Evolutionary conservation across 2,797 vertebrate species (phyloP), one percentile per base, ranked within the genome.

Genomic region (Hafferia zeledoni): DNA sequence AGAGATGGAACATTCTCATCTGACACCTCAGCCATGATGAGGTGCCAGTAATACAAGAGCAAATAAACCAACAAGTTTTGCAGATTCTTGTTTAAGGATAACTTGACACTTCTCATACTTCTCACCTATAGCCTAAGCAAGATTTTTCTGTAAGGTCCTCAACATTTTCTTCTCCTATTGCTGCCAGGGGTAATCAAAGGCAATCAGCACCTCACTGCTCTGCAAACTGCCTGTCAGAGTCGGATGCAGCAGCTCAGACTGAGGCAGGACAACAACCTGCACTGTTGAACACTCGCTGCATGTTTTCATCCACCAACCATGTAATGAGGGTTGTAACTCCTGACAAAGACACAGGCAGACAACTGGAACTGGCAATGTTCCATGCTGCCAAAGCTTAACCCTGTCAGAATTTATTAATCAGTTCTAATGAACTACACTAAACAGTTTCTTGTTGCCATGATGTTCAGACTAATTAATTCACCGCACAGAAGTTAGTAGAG

Each of bases 351-450:
- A 84, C 68, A 67, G 56, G 71, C 78, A 84, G 72, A 76, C 77
- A 86, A 31, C 50, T 56, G 88, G 61, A 81, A 92, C 47, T 22
- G 47, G 64, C 60, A 70, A 11, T n/a, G 56, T 77, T 83, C 53
- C 78, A 70, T 0, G 0, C 52, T 89, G 78, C 41, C 68, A 87
- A 84, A 93, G 78, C 35, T 89, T 77, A 92, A 89, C 33, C 68
- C 71, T 80, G 78, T 56, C 84, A 95, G 68, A 77, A 91, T 77
- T 87, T 80, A 94, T 83, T 68, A 25, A 77, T 81, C 78, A 77
- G 33, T 53, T 53, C 49, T 74, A 93, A 77, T 60, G 31, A 65
- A 57, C 52, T 79, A 68, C 7, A 55, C 43, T 33, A 44, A 94
- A 79, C 35, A 81, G 39, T 65, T 92, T 63, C 46, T 70, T 89